Base-by-base conservation (phyloP, 2,113 vertebrate species). In the Phycodurus eques region DNA sequence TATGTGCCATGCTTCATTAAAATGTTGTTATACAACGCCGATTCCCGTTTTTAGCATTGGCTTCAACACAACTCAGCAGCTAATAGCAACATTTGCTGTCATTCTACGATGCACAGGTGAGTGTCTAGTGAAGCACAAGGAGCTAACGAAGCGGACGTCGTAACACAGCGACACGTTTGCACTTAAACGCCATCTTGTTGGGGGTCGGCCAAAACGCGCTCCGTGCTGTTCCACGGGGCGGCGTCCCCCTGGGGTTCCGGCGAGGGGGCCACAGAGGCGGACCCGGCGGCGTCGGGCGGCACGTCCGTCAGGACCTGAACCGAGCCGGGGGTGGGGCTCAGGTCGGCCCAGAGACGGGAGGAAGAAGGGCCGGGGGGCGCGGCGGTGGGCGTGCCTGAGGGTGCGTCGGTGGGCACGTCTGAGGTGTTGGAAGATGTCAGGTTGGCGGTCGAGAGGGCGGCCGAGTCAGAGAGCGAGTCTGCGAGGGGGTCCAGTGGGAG, bases 201-300 rank as follows among this genome's bases (percentile, higher is more conserved):
- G 0, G 57, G 75, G 39, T 12, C 70, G 0, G 75, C 51, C 1
- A 81, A 59, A 70, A 47, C 47, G 64, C 66, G 74, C 42, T 63
- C 67, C 2, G 81, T 85, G 79, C 63, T 66, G 83, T 84, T 87
- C 72, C 60, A 75, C 65, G 4, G 56, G 57, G 15, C 57, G 1
- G 44, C 57, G 1, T 81, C 75, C 1, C 61, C 62, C 62, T 77
- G 79, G 13, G 69, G 61, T 51, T 80, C 81, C 73, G 71, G 53
- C 2, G 82, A 80, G 0, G 72, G 76, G 53, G 67, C 70, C 64
- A 1, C 57, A 0, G 74, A 70, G 57, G 39, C 33, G 0, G 67
- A 57, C 11, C 49, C 51, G 0, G 85, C 73, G 20, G 76, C 69
- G 81, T 81, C 83, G 76, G 74, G 15, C 0, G 79, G 22, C 0